These are phyloP conservation scores for Cryptotis parvus DNA, from an alignment of 2,113 vertebrate genomes.

Conservation along the genomic window DNA sequence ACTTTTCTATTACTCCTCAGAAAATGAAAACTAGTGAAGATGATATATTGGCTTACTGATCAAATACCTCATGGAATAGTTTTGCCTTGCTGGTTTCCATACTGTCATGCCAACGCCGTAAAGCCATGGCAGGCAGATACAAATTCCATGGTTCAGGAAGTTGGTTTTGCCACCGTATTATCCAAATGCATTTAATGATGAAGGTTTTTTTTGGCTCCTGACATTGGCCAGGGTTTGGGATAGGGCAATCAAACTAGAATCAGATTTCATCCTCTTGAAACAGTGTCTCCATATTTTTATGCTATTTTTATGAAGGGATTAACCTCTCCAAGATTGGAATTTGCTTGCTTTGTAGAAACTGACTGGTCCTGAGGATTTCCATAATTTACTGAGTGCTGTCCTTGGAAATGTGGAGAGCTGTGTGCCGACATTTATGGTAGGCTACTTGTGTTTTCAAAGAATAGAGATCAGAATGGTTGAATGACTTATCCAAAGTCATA, in stretches of 20 bases:
- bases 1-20: background rate
- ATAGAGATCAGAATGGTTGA: constrained; percentile 51
- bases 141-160: background rate
- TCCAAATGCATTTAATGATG: constrained; percentile 50
- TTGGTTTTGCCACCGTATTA: constrained; percentile 37
- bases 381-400: background rate
- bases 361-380: constrained; percentile 34
- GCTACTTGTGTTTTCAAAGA: constrained; percentile 50
- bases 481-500: constrained; percentile 35
- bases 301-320: constrained; percentile 58
- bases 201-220: background rate
- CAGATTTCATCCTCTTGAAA: constrained; percentile 17
- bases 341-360: constrained; percentile 56
- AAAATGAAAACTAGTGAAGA: background rate
- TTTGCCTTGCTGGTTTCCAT: background rate
- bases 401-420: background rate
- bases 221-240: constrained; percentile 11
- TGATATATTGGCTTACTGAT: background rate
- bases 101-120: background rate
- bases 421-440: constrained; percentile 8
- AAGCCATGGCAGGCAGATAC: background rate
- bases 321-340: constrained; percentile 62
- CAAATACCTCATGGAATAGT: background rate
- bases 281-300: constrained; percentile 35
- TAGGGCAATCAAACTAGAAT: constrained; percentile 7